These are phyloP conservation scores for Protosalanx chinensis DNA, from an alignment of 2,797 vertebrate genomes.

Conservation along the genomic window DNA sequence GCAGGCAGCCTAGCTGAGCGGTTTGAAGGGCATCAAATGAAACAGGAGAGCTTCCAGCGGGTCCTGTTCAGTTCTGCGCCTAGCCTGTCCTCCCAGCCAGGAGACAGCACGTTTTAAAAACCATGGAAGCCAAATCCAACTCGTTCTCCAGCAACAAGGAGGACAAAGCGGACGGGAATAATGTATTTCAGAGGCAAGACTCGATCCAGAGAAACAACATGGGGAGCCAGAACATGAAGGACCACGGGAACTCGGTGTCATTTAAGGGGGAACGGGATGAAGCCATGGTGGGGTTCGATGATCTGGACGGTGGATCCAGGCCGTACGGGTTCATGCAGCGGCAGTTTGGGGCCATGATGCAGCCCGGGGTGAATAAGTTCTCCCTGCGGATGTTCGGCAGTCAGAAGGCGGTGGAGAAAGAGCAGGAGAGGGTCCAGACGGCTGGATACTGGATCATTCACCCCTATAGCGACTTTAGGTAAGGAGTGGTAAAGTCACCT, in stretches of 20 bases:
- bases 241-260: constrained; percentile 92
- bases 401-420: constrained; percentile 98
- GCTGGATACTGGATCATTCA: constrained; percentile 99
- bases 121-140: constrained; percentile 90
- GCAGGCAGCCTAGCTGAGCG: constrained; percentile 74
- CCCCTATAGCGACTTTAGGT: constrained; percentile 99
- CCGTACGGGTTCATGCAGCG: constrained; percentile 93
- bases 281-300: constrained; percentile 85
- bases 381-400: constrained; percentile 98
- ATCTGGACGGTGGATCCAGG: constrained; percentile 81
- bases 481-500: constrained; percentile 71
- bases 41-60: constrained; percentile 74
- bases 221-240: constrained; percentile 83
- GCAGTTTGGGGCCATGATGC: constrained; percentile 96
- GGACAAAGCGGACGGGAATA: constrained; percentile 83
- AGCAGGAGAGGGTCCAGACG: constrained; percentile 96
- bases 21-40: constrained; percentile 82
- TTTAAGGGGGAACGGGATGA: constrained; percentile 90
- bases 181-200: constrained; percentile 86
- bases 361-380: constrained; percentile 99
- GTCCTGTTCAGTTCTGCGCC: constrained; percentile 67
- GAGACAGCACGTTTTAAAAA: constrained; percentile 60
- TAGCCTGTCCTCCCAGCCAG: constrained; percentile 70
- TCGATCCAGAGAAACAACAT: constrained; percentile 80
- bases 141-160: constrained; percentile 88